Base-by-base conservation (phyloP, 2,113 vertebrate species). In the Clinocottus analis region DNA sequence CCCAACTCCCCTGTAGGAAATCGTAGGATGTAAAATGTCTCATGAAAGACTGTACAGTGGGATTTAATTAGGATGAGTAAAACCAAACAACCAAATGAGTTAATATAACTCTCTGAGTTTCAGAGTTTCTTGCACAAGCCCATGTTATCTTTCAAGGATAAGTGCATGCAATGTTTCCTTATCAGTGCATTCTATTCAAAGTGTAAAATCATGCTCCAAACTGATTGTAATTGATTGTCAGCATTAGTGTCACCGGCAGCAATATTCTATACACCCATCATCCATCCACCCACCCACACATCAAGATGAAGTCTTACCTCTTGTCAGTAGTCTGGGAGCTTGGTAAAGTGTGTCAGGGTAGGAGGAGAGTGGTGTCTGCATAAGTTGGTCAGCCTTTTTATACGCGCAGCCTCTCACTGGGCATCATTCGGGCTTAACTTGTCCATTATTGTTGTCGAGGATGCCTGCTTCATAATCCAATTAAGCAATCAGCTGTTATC, bases 401-500 rank as follows among this genome's bases (percentile, higher is more conserved):
- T 95, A 93, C 27, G 7, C 4, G 7, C 64, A 56, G 80, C 58
- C 37, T 66, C 71, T 69, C 79, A 47, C 45, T 80, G 27, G 23
- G 53, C 76, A 79, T 75, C 80, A 8, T 23, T 66, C 2, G 41
- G 81, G 63, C 66, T 92, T 84, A 90, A 72, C 71, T 17, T 4
- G 74, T 78, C 67, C 78, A 71, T 74, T 85, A 81, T 83, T 83
- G 62, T 71, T 45, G 81, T 21, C 16, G 14, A n/a, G n/a, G n/a
- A 62, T 77, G 64, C 77, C 86, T 83, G 25, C 60, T 69, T 55
- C 16, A 6, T 89, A 95, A 95, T 94, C 94, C 92, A 75, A 61
- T 94, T 90, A 95, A 86, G 69, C 67, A 91, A 92, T 94, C 89
- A 93, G 83, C 2, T 14, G 63, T 51, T 29, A 27, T n/a, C 75